Evolutionary conservation across 2,113 vertebrate species (phyloP), one percentile per base, ranked within the genome.

Genomic region (Dolichallabes microphthalmus): DNA sequence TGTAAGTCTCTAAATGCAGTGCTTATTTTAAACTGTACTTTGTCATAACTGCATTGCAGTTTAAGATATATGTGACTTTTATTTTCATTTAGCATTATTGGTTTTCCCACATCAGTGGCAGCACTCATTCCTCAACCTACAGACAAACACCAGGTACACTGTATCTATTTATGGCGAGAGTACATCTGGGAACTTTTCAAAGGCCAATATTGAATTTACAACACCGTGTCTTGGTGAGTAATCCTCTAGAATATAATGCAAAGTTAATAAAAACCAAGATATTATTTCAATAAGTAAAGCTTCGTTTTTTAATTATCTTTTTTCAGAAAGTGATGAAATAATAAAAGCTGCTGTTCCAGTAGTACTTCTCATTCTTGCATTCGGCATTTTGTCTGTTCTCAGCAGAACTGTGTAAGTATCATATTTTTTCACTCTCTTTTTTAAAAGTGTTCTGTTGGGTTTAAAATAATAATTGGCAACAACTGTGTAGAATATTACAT

Each of bases 171-270:
- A 58, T 1, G 80, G 19, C 10, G 58, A 79, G 73, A 78, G 88
- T 87, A 9, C 2, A 66, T 83, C 77, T 86, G 10, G 91, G 15
- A 39, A 87, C 0, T 35, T 27, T 35, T 27, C 89, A 12, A 89
- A 32, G 55, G 71, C 19, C 63, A 85, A 57, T 5, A 0, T 85
- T 64, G 19, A 74, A 0, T 14, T 92, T 66, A 89, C 1, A 4
- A 94, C 92, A 22, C 3, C n/a, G 22, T 81, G 85, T 1, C 55
- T 80, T 4, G 90, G 93, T 93, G 78, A 87, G 90, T 87, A 63
- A 9, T 55, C 10, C 6, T 55, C 30, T 20, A 22, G 3, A 1
- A 68, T 68, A 68, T 53, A 2, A 11, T 68, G 30, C 17, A n/a
- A 68, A 13, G 20, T 35, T 82, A 20, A 10, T 55, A 61, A 52